Conservation (phyloP, 2,797 vertebrate genomes). For the Bradypodion ventrale region DNA sequence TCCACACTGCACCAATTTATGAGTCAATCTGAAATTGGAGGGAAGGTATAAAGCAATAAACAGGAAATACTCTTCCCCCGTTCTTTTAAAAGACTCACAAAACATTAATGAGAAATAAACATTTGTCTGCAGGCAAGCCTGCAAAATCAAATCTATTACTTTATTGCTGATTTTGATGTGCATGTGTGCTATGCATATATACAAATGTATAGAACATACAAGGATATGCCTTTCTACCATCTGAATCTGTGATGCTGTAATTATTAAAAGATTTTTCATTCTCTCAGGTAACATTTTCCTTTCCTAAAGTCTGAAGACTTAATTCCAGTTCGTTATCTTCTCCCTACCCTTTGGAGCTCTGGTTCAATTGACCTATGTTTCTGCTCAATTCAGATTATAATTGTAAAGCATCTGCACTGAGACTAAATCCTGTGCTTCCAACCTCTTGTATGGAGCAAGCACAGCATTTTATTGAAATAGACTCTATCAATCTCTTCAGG, state of each 20-base stretch:
- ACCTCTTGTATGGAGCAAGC: slow-evolving; percentile 61
- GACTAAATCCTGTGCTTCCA: slow-evolving; percentile 65
- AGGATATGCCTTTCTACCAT: slow-evolving; percentile 24
- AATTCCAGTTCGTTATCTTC: slow-evolving; percentile 53
- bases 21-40: slow-evolving; percentile 49
- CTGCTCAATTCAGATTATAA: slow-evolving; percentile 71
- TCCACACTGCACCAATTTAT: slow-evolving; percentile 41
- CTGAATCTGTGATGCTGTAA: slow-evolving; percentile 38
- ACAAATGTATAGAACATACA: not conserved
- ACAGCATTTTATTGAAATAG: slow-evolving; percentile 71
- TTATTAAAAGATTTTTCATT: slow-evolving; percentile 54
- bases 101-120: slow-evolving; percentile 21
- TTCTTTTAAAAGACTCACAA: slow-evolving; percentile 47
- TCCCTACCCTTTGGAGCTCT: slow-evolving; percentile 53
- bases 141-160: not conserved
- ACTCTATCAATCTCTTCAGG: slow-evolving; percentile 69
- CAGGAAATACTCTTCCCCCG: not conserved
- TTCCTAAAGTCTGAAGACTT: slow-evolving; percentile 50
- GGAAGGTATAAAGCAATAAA: slow-evolving; percentile 42
- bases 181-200: not conserved
- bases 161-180: slow-evolving; percentile 29
- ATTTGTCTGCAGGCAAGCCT: not conserved
- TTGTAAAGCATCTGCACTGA: slow-evolving; percentile 63
- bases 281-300: slow-evolving; percentile 57
- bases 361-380: slow-evolving; percentile 67